These are phyloP conservation scores for Cryptotermes secundus DNA, from an alignment of 1,140 invertebrate genomes.

Conservation along the genomic window DNA sequence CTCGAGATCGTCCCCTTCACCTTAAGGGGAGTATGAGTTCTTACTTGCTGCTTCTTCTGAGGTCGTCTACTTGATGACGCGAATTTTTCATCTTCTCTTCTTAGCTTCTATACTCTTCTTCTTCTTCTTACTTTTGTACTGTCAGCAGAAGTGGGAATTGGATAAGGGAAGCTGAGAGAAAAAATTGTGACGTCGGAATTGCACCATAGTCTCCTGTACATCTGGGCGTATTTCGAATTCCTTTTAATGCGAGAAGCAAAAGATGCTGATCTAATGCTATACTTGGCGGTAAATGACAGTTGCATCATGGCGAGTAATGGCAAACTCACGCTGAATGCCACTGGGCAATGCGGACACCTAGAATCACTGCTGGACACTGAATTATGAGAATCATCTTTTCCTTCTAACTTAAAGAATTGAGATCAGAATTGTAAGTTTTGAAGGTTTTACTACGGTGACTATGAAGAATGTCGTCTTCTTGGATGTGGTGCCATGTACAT, in stretches of 20 bases:
- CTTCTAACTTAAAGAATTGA: no score
- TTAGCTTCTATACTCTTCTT: not conserved
- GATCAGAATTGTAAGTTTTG: no score
- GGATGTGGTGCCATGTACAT: no score
- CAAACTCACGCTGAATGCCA: not conserved
- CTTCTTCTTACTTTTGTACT: conserved; percentile 4
- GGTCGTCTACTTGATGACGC: conserved; percentile 32
- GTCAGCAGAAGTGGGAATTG: conserved; percentile 14
- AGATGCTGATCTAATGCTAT: not conserved
- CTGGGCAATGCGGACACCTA: no score
- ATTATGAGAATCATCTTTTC: no score
- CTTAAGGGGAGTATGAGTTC: conserved; percentile 4
- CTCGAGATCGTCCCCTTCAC: not conserved
- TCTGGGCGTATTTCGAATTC: not conserved
- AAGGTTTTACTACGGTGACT: no score
- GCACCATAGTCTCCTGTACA: not conserved
- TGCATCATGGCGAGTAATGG: not conserved
- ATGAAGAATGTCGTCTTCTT: no score
- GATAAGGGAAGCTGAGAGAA: not conserved
- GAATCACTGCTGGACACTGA: no score
- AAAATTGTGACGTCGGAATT: not conserved
- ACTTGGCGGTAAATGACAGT: not conserved
- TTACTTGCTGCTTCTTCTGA: conserved; percentile 21
- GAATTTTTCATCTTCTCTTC: conserved; percentile 33
- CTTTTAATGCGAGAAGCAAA: not conserved